These are phyloP conservation scores for Callithrix jacchus DNA, from an alignment of 2,113 vertebrate species.

Conservation along the genomic window DNA sequence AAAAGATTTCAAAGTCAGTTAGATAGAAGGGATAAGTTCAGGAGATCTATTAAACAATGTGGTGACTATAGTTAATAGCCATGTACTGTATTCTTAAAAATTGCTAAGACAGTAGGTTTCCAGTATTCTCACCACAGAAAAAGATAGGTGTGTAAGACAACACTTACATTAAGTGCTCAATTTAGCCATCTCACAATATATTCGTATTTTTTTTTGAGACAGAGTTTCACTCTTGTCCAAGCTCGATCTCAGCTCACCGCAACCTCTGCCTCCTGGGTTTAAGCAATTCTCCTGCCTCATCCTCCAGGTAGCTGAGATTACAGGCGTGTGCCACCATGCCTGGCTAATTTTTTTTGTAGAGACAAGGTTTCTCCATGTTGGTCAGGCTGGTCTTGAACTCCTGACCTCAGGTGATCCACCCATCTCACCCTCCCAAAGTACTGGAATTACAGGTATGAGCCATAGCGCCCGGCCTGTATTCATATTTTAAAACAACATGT, in stretches of 20 bases:
- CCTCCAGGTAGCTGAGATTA: too few species aligned
- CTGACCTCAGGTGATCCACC: too few species aligned
- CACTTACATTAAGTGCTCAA: not conserved
- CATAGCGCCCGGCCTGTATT: not conserved
- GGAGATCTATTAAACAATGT: not conserved
- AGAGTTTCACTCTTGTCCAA: too few species aligned
- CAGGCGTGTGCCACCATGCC: too few species aligned
- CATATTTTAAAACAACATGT: not conserved
- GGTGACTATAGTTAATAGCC: not conserved
- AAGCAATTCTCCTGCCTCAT: too few species aligned
- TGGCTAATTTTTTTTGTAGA: too few species aligned
- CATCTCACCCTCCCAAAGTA: too few species aligned
- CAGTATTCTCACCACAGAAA: not conserved
- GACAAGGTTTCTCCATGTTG: too few species aligned
- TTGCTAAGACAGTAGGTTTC: not conserved
- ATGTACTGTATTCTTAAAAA: not conserved
- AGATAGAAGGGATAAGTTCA: not conserved
- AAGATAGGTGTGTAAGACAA: not conserved
- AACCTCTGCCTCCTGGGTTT: too few species aligned
- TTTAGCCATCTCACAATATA: not conserved
- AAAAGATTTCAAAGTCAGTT: not conserved
- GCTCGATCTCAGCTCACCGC: too few species aligned
- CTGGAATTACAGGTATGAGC: too few species aligned
- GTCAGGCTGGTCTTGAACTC: too few species aligned
- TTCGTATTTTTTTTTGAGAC: not conserved